A percentile compares a stretch with the other conserved stretches of the same genome.
Conservation (phyloP, 2,797 vertebrate species). For the Megalops cyprinoides region DNA sequence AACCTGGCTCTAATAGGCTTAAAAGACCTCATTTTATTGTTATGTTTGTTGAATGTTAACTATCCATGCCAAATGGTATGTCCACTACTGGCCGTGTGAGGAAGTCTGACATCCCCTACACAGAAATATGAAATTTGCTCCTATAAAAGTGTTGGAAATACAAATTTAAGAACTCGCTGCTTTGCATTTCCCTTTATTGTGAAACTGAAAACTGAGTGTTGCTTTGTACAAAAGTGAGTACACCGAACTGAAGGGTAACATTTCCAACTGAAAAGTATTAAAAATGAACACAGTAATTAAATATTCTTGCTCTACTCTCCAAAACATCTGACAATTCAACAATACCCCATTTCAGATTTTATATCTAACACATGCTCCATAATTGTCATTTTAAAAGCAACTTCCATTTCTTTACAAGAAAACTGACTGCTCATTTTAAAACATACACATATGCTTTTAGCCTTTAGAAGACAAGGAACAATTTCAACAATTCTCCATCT, state of each 20-base stretch:
- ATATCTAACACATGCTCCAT: not conserved
- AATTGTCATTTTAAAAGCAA: not conserved
- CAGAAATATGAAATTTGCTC: no score
- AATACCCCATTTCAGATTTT: not conserved
- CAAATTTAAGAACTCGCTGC: no score
- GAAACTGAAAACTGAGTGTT: not conserved
- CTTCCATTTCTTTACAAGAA: not conserved
- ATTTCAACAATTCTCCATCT: not conserved
- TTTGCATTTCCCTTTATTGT: no score
- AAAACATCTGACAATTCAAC: not conserved
- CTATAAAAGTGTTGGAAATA: no score
- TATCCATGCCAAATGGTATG: no score
- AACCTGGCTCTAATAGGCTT: no score
- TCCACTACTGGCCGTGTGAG: no score
- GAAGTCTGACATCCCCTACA: no score
- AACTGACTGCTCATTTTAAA: not conserved
- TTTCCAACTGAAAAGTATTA: not conserved
- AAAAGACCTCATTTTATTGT: no score
- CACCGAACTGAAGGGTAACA: not conserved
- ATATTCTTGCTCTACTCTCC: not conserved
- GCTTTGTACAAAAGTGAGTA: not conserved
- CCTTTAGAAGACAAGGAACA: slow-evolving; percentile 1
- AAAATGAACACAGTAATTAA: not conserved
- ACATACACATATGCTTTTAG: not conserved
- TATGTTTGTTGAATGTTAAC: no score